Evolutionary conservation across 2,113 vertebrate genomes (phyloP), one percentile per base, ranked within the genome.

Genomic region (Poicephalus gulielmi): DNA sequence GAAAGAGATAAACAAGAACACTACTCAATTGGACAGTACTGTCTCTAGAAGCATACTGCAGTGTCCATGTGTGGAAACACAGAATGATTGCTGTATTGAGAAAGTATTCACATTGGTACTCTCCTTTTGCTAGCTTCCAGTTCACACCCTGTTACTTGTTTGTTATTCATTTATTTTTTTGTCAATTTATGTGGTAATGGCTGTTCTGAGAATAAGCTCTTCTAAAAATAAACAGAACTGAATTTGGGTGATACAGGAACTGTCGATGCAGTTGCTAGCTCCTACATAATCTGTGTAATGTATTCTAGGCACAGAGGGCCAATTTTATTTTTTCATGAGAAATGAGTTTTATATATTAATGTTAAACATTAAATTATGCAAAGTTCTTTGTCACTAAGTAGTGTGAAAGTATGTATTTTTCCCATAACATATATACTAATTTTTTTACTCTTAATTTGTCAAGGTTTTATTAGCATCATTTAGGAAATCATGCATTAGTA

Each of bases 221-320:
- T 57, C 74, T 50, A 76, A 95, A 96, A 89, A 87, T 89, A 81
- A 86, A 39, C 19, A 82, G 47, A 74, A 62, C 52, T 92, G 83
- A 88, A 83, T 91, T 87, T 91, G 59, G 62, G 43, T 89, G 59
- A 30, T 80, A 41, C 19, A 79, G 66, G 53, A 95, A 62, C 75
- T 83, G 70, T 69, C 85, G 78, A 90, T 88, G 57, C 78, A 78
- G 17, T 73, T 20, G 79, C 63, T 90, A 83, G 31, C 52, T 77
- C 23, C 55, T 90, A 53, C 35, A 46, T 88, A 81, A 78, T 91
- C 80, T 0, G 9, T 70, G 2, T 73, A 83, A 67, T 79, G 47
- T 80, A 20, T 88, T 78, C 55, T 85, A 80, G 43, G 35, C 90
- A 46, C 37, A 50, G 76, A 88, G 52, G 69, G 81, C 77, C 83